Conservation (phyloP, 2,113 vertebrate species). For the Struthidea cinerea region DNA sequence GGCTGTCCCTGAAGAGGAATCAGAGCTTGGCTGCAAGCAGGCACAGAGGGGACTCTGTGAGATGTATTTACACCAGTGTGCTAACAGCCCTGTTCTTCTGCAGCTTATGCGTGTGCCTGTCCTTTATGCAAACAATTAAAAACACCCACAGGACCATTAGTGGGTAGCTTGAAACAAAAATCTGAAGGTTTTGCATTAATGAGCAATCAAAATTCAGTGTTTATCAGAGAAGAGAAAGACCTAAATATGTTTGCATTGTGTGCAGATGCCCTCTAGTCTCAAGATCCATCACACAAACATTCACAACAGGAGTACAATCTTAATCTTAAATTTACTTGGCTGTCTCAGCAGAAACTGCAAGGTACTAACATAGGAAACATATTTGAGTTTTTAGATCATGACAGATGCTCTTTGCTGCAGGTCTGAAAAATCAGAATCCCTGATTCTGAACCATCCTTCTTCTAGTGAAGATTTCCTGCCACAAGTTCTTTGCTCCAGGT, state of each 20-base stretch:
- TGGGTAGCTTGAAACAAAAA: slow-evolving; percentile 3
- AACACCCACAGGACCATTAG: background rate
- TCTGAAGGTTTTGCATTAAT: background rate
- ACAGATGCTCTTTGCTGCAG: background rate
- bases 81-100: background rate
- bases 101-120: background rate
- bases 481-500: background rate
- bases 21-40: background rate
- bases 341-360: background rate
- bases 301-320: background rate
- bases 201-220: background rate
- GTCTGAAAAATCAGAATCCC: background rate
- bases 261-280: background rate
- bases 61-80: background rate
- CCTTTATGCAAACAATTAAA: background rate
- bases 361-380: background rate
- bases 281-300: background rate
- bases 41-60: background rate
- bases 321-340: background rate
- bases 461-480: background rate
- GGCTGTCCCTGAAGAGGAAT: background rate
- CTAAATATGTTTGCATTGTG: background rate
- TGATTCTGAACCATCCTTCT: background rate
- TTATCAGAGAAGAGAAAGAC: background rate
- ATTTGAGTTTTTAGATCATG: background rate